Conservation (phyloP, 2,797 vertebrate genomes). For the Crax fasciolata region DNA sequence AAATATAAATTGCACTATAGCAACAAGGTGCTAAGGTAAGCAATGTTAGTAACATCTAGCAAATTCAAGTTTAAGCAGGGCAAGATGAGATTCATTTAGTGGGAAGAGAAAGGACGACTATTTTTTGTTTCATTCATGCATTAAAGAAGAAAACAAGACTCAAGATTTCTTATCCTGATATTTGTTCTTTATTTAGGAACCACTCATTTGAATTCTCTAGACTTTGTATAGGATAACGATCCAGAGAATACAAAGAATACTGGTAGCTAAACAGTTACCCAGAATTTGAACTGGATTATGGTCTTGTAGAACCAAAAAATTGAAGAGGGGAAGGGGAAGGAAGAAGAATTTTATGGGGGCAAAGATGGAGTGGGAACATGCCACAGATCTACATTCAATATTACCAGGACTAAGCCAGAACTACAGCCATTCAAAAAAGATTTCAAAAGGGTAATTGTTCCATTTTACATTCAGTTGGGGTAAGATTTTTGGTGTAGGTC, state of each 20-base stretch:
- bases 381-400: neutral
- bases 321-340: rapidly evolving
- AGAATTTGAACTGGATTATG: neutral
- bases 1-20: neutral
- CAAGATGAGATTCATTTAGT: neutral
- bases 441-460: neutral
- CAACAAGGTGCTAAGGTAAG: neutral
- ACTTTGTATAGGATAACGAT: neutral
- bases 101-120: neutral
- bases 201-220: neutral
- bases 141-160: neutral
- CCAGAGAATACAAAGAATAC: neutral
- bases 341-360: neutral
- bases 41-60: neutral
- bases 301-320: neutral
- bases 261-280: neutral
- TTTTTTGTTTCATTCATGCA: neutral
- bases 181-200: neutral
- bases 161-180: neutral
- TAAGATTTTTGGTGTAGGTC: neutral
- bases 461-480: neutral
- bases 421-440: neutral
- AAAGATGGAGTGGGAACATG: neutral
- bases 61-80: conserved; percentile 32
- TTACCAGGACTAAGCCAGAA: neutral